Base-by-base conservation (phyloP, 1,140 invertebrate genomes). In the Achatina immaculata region DNA sequence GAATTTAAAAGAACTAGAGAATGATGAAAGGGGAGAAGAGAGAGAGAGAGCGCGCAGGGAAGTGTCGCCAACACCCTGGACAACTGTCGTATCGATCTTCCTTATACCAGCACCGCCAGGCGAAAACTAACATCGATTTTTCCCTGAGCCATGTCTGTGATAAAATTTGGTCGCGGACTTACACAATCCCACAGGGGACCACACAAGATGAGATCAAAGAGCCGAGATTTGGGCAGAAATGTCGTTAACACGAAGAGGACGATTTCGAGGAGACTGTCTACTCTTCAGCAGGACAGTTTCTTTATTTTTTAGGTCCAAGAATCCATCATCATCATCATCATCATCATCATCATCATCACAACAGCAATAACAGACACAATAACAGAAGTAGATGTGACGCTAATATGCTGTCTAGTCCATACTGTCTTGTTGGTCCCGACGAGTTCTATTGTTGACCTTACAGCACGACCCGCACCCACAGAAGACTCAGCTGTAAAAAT, bases 151-250 rank as follows among this genome's bases (percentile, higher is more conserved):
- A 62, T n/a, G 16, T 62, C 58, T 28, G 58, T 62, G 58, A 62
- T 62, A 62, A 28, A 62, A 62, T 62, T 62, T 62, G 58, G 58
- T 28, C 6, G 58, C 3, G 58, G 31, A 28, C 58, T 62, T 62
- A 62, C 16, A 62, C n/a, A 28, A 31, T 62, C 28, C 21, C 58
- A 9, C 28, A 6, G 28, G 58, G 31, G 58, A 62, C 58, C 28
- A 34, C 21, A n/a, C 58, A 62, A 62, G 9, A 34, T 62, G 58
- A 62, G 58, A 31, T 28, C 58, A 62, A n/a, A 62, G n/a, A 34
- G 58, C 58, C 58, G 58, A 62, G 58, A 62, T 62, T 62, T 62
- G 58, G n/a, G n/a, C 58, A 6, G 58, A 21, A 62, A 62, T 62
- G 58, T 62, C 58, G 31, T 62, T 62, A 62, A 6, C 58, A 62